Evolutionary conservation across 1,140 invertebrate species (phyloP).

Genomic region (Archivesica marissinica): DNA sequence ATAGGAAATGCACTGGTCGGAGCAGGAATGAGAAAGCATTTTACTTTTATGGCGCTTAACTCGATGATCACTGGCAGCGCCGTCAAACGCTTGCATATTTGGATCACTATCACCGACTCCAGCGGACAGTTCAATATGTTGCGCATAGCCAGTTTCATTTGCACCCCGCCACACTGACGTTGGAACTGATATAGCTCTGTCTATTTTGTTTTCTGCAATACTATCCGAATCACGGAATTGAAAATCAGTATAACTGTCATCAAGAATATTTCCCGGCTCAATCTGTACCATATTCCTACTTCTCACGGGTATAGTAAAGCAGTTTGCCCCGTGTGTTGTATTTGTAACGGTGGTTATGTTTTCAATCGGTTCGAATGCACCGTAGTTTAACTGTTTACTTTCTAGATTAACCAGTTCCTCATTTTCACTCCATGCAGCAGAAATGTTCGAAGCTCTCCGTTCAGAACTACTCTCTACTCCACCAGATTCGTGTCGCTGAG

Average conservation of each 20-base stretch:
- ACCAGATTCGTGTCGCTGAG: no score
- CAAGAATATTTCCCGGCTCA: not conserved
- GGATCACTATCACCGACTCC: not conserved
- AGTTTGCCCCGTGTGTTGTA: not conserved
- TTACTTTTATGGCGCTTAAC: not conserved
- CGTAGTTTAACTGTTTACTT: slow-evolving; percentile 27
- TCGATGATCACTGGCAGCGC: not conserved
- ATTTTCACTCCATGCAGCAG: not conserved
- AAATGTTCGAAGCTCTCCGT: not conserved
- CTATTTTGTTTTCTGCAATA: not conserved
- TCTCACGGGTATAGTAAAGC: slow-evolving; percentile 22
- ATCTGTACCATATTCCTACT: not conserved
- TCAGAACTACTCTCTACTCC: no score
- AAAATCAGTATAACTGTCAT: not conserved
- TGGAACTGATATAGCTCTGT: not conserved
- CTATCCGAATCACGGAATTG: not conserved
- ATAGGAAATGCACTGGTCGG: slow-evolving; percentile 9
- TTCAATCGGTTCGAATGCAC: slow-evolving; percentile 8
- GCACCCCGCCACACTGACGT: not conserved
- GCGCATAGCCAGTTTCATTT: not conserved
- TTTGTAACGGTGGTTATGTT: not conserved
- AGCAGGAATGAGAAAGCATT: not conserved
- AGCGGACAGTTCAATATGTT: not conserved
- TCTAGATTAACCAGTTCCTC: slow-evolving; percentile 33
- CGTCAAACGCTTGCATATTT: not conserved